Conservation (phyloP, 2,113 vertebrate species). For the Dicrurus megarhynchus region DNA sequence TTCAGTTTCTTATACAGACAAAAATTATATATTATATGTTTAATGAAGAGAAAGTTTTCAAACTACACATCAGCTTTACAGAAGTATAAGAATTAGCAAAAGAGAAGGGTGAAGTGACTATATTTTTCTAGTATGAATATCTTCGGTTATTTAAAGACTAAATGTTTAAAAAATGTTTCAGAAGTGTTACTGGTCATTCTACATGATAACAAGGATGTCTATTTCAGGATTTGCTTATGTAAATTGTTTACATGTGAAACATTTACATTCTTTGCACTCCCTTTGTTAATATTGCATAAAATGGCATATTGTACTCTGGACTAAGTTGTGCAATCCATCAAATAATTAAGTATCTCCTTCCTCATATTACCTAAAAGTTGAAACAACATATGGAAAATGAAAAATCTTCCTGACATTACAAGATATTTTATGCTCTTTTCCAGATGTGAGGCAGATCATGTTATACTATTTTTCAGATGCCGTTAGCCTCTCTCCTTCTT, state of each 20-base stretch:
- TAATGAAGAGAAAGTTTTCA: neutral
- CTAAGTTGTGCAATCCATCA: neutral
- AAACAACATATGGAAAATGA: constrained; percentile 16
- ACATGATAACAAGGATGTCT: neutral
- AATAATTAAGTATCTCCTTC: neutral
- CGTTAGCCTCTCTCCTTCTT: neutral
- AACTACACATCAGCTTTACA: neutral
- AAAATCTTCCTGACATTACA: constrained; percentile 5
- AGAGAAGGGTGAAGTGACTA: neutral
- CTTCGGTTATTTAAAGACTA: neutral
- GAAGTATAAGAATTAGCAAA: neutral
- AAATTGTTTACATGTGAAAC: neutral
- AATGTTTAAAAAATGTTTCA: neutral
- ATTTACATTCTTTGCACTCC: neutral
- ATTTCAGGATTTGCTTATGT: neutral
- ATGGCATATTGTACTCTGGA: neutral
- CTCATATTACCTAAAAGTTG: neutral
- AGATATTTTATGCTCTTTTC: neutral
- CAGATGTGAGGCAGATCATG: neutral
- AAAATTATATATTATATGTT: rapidly evolving
- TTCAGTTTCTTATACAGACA: neutral
- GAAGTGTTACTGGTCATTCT: neutral
- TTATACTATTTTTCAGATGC: constrained; percentile 18
- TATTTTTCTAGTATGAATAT: neutral
- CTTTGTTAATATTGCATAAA: neutral